phyloP scores from a whole-genome alignment of 2,113 vertebrate species.

The Dolichallabes microphthalmus region DNA sequence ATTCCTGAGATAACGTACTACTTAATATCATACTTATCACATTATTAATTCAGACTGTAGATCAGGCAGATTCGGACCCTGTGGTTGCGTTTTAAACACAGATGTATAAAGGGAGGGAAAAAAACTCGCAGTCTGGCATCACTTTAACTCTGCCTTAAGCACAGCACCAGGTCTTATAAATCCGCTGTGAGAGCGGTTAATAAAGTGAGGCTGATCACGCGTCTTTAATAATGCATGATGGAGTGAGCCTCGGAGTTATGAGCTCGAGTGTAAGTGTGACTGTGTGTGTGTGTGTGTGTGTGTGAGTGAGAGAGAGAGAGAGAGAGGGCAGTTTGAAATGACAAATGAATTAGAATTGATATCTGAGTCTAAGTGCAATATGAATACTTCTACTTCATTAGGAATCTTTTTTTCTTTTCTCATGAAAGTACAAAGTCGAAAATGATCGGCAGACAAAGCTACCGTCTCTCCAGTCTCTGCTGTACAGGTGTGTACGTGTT shows the following conservation, averaged over 20 bases:
- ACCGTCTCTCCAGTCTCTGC: no score
- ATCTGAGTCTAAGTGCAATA: conserved; percentile 7
- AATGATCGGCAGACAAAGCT: no score
- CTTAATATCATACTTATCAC: neutral
- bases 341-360: neutral
- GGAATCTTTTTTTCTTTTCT: neutral
- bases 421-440: neutral
- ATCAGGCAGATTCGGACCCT: neutral
- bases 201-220: conserved; percentile 4
- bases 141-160: neutral
- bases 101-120: neutral
- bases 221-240: conserved; percentile 29
- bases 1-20: neutral
- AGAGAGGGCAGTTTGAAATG: neutral
- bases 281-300: neutral
- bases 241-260: neutral
- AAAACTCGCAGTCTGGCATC: neutral
- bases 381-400: neutral
- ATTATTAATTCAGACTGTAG: neutral
- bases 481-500: no score
- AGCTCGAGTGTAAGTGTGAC: neutral
- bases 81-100: neutral
- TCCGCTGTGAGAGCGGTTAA: conserved; percentile 5
- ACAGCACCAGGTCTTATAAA: conserved; percentile 5
- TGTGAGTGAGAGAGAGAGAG: neutral